Base-by-base conservation (phyloP, 2,797 vertebrate genomes). In the Bufotes viridis region DNA sequence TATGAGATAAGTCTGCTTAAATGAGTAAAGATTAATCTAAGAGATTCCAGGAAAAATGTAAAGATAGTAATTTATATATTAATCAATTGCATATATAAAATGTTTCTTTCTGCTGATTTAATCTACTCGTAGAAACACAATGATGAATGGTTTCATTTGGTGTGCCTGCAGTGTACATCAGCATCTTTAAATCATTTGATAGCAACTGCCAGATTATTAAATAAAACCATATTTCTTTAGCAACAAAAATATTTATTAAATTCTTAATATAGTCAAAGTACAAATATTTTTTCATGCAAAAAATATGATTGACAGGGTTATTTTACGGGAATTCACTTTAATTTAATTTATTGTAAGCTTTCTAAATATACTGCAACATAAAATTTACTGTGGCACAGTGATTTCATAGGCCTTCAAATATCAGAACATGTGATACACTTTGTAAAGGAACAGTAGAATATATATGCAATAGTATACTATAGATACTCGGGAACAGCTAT, bases 81-180 rank as follows among this genome's bases (percentile, higher is more conserved):
- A 51, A 84, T 75, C 69, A 84, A 84, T 75, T 75, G 72, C 58
- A 84, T 85, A 78, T 63, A 63, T 85, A 65, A 63, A 18, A 18
- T 85, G 17, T 78, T 78, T 42, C 42, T 18, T 85, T 61, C 34
- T 76, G 72, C 60, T 53, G 72, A 85, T 85, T 85, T 85, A 85
- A 85, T 85, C 83, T 85, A 60, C 34, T 76, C 14, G 57, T 85
- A 61, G 83, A 78, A 79, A 86, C 26, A 29, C 61, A 49, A 26
- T 86, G 84, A 86, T 86, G 65, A 86, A 86, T 86, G 84, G 75
- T 79, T 86, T 86, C 60, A 79, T 86, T 86, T 79, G 60, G 24
- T 79, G 57, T 67, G 74, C 84, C 76, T 78, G 74, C 61, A 34
- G 60, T 79, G 76, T 69, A 79, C 61, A 78, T 67, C 84, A 55